Evolutionary conservation across 2,888 invertebrate species (phyloP), one percentile per base, ranked within the genome.

Genomic region (Heterodera filipjevi): DNA sequence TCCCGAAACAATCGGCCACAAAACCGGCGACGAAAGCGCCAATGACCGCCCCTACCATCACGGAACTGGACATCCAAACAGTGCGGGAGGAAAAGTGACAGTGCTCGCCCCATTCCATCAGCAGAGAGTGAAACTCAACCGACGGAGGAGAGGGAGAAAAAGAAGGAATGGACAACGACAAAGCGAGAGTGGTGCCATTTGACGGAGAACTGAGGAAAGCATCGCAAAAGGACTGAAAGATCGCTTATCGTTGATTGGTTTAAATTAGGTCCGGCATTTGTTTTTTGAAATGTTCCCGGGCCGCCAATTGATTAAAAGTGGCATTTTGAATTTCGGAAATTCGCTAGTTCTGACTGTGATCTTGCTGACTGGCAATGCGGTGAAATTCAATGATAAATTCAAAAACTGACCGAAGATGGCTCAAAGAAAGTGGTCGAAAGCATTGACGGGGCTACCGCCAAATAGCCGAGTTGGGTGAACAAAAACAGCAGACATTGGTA

Each of bases 1-100:
- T 78, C 0, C 89, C 89, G 71, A 82, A 83, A n/a, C 81, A 81
- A 80, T 89, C 89, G 0, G 89, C 87, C 12, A 86, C 35, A 76
- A 81, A 86, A 16, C 89, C 89, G 39, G 86, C 81, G 35, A 82
- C 27, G 66, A 88, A 84, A 2, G 88, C 82, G 32, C 89, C 89
- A 12, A 85, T 32, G 0, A 87, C 77, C 22, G 85, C 88, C 49
- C 87, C 87, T 46, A 82, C 77, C 87, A 89, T 87, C 22, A 87
- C 79, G 22, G 79, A 71, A 53, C 84, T 82, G 5, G 86, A 81
- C n/a, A 84, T 74, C 22, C 78, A 32, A 27, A 84, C 79, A 16
- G 78, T 77, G 46, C 66, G 66, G 12, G 33, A 27, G 14, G 84
- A 82, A 14, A 66, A 46, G 5, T 19, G 66, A 78, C 86, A 85